Conservation (phyloP, 2,113 vertebrate species). For the Hippocampus zosterae region DNA sequence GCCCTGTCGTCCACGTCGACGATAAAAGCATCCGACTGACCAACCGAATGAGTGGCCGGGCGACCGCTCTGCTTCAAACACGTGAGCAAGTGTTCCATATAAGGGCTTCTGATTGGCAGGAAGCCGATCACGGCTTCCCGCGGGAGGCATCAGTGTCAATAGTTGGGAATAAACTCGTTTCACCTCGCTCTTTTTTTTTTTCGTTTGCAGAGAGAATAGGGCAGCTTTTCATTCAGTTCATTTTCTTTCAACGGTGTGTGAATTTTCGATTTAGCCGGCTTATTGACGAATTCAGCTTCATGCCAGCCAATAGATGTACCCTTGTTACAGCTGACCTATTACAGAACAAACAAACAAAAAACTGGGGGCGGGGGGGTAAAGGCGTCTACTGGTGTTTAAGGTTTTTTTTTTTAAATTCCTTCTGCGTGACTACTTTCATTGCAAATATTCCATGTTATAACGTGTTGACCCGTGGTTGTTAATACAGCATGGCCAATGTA, state of each 20-base stretch:
- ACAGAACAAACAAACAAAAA: no score
- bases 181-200: not conserved
- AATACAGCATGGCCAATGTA: no score
- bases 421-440: no score
- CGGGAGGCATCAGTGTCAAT: slow-evolving; percentile 43
- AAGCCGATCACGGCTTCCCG: slow-evolving; percentile 47
- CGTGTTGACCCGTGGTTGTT: no score
- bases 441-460: no score
- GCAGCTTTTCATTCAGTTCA: not conserved
- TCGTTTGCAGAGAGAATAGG: not conserved
- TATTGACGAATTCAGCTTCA: no score
- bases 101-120: slow-evolving; percentile 53
- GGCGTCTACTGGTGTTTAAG: no score
- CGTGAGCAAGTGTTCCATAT: slow-evolving; percentile 39
- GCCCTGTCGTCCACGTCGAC: not conserved
- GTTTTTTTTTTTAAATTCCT: no score
- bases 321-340: no score
- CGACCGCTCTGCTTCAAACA: not conserved
- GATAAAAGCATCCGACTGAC: not conserved
- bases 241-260: not conserved
- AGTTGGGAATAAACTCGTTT: slow-evolving; percentile 53
- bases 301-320: no score
- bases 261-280: not conserved
- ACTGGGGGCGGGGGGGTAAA: no score
- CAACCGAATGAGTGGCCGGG: not conserved